Base-by-base conservation (phyloP, 2,888 invertebrate genomes). In the Megastigmus dorsalis region DNA sequence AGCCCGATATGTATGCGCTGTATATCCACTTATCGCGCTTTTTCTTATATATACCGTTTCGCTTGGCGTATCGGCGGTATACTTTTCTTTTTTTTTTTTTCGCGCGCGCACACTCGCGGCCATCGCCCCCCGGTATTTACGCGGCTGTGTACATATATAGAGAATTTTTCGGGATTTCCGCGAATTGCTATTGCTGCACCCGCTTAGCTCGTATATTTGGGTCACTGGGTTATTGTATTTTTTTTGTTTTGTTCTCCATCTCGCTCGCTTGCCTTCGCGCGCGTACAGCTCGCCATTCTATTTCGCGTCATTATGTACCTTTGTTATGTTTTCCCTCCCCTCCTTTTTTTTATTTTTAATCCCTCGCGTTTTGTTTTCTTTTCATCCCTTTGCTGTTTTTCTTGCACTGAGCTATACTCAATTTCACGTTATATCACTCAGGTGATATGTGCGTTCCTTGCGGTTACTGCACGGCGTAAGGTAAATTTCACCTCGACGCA, bases 221-320 rank as follows among this genome's bases (percentile, higher is more conserved):
- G 54, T 55, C 54, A 55, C 15, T 55, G 33, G 54, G 54, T 55
- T 55, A 55, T 55, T 55, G 33, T 55, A 33, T 55, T 55, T 55
- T 33, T 33, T 33, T 33, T 55, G n/a, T n/a, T n/a, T n/a, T n/a
- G n/a, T n/a, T n/a, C n/a, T n/a, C n/a, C n/a, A n/a, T n/a, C n/a
- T n/a, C n/a, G n/a, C n/a, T n/a, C n/a, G n/a, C n/a, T n/a, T n/a
- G n/a, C n/a, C n/a, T n/a, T n/a, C n/a, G n/a, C n/a, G n/a, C n/a
- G n/a, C n/a, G n/a, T n/a, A n/a, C n/a, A n/a, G n/a, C n/a, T n/a
- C 54, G 5, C 30, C 33, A 9, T 33, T 55, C 33, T 54, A 30
- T 55, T 55, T 7, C 33, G 33, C 10, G 54, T 55, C 54, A 33
- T 33, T 33, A 33, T 55, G 33, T n/a, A n/a, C 54, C 33, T 33